A percentile compares a stretch with the other conserved stretches of the same genome.
Evolutionary conservation across 2,888 invertebrate species (phyloP).

Genomic region (Chloroclysta siterata): DNA sequence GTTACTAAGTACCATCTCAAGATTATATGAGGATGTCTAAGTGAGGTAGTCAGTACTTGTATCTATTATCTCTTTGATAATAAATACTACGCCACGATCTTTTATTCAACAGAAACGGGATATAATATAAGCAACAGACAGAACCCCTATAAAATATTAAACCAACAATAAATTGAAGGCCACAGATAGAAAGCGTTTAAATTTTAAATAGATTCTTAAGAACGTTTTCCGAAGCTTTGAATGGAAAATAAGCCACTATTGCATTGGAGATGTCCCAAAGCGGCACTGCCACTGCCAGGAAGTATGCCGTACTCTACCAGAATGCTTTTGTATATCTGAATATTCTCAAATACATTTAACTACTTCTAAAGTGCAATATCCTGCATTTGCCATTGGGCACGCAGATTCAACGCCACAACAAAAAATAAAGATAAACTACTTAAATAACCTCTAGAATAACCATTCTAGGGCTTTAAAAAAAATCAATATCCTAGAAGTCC

Average conservation of each 20-base stretch:
- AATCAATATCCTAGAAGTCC: no score
- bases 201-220: conserved; percentile 54
- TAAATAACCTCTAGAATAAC: no score
- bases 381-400: no score
- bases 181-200: conserved; percentile 44
- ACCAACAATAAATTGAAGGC: conserved; percentile 32
- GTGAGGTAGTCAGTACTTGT: no score
- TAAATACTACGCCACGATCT: neutral
- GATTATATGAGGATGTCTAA: no score
- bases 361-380: neutral
- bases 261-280: conserved; percentile 50
- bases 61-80: neutral
- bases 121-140: neutral
- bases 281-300: conserved; percentile 31
- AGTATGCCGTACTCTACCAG: conserved; percentile 28
- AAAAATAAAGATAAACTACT: neutral
- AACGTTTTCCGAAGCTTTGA: conserved; percentile 56
- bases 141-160: conserved; percentile 20
- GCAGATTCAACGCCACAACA: no score
- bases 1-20: no score
- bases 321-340: conserved; percentile 18
- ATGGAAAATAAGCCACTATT: conserved; percentile 60
- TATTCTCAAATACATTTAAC: conserved; percentile 1
- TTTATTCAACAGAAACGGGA: neutral
- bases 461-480: no score